These are phyloP conservation scores for Sitta carolinensis DNA, from an alignment of 2,797 vertebrate genomes.

Conservation along the genomic window DNA sequence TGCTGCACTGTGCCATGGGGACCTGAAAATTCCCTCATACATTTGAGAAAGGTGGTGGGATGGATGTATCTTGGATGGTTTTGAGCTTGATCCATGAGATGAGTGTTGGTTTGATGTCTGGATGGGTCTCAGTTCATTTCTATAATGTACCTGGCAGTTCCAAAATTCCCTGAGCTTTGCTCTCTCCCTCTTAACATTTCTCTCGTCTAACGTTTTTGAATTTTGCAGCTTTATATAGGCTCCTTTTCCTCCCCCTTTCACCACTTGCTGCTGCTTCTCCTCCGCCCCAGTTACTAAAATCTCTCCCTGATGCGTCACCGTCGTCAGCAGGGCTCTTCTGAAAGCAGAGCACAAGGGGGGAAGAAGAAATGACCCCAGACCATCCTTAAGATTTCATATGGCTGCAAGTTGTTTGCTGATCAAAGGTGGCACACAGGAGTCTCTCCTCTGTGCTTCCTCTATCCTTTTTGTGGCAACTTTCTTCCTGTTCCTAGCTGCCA, in stretches of 20 bases:
- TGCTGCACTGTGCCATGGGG: rapidly evolving
- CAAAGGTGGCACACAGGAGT: neutral
- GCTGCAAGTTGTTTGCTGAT: neutral
- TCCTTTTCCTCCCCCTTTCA: conserved; percentile 31
- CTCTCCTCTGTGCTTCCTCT: neutral
- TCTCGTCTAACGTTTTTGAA: neutral
- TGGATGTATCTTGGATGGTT: neutral
- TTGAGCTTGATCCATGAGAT: neutral
- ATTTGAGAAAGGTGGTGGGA: rapidly evolving
- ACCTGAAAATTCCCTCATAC: neutral
- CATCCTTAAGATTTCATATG: neutral
- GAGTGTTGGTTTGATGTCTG: neutral
- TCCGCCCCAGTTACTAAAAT: conserved; percentile 55
- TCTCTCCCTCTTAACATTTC: neutral
- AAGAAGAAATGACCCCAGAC: neutral
- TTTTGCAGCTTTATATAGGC: conserved; percentile 41
- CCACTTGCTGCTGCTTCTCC: conserved; percentile 16
- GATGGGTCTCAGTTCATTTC: neutral
- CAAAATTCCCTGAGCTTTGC: neutral
- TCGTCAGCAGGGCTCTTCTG: neutral
- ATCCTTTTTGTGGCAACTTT: neutral
- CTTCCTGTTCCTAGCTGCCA: neutral
- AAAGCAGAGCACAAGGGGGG: neutral
- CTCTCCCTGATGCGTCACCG: neutral
- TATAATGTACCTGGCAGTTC: neutral